These are phyloP conservation scores for Papilio polyxenes DNA, from an alignment of 1,140 invertebrate species.

Conservation along the genomic window DNA sequence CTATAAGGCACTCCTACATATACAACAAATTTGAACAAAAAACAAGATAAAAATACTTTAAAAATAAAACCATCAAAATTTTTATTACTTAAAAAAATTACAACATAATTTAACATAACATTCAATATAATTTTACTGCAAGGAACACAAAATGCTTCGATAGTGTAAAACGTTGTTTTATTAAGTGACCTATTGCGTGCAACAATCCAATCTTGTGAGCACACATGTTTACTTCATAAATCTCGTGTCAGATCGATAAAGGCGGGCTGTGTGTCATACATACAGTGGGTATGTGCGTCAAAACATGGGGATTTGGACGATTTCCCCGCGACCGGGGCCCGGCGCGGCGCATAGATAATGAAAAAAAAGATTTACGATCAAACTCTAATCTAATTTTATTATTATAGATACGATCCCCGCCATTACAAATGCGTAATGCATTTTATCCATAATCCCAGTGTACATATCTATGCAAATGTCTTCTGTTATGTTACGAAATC, in stretches of 20 bases:
- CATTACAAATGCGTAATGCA: slow-evolving; percentile 50
- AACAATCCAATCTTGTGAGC: slow-evolving; percentile 71
- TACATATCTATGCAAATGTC: slow-evolving; percentile 31
- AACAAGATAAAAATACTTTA: background rate
- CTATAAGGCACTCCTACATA: background rate
- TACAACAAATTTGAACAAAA: background rate
- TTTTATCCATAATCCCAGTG: slow-evolving; percentile 24
- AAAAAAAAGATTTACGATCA: slow-evolving; percentile 79
- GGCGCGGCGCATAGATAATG: slow-evolving; percentile 68
- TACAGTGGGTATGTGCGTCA: slow-evolving; percentile 75
- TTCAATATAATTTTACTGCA: background rate
- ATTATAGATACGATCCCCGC: slow-evolving; percentile 61
- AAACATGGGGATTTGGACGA: slow-evolving; percentile 76
- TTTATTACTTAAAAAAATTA: background rate
- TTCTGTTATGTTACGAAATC: background rate
- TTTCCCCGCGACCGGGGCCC: slow-evolving; percentile 57
- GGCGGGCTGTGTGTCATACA: slow-evolving; percentile 72
- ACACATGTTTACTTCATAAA: slow-evolving; percentile 79
- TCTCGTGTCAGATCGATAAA: slow-evolving; percentile 71
- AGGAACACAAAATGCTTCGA: background rate
- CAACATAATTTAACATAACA: background rate
- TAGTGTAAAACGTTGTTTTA: slow-evolving; percentile 12
- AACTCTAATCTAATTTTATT: slow-evolving; percentile 78
- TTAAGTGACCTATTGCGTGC: slow-evolving; percentile 56
- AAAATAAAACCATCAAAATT: too few relatives aligned